These are phyloP conservation scores for Stegodyphus mimosarum DNA, from an alignment of 1,140 invertebrate genomes.

Conservation along the genomic window DNA sequence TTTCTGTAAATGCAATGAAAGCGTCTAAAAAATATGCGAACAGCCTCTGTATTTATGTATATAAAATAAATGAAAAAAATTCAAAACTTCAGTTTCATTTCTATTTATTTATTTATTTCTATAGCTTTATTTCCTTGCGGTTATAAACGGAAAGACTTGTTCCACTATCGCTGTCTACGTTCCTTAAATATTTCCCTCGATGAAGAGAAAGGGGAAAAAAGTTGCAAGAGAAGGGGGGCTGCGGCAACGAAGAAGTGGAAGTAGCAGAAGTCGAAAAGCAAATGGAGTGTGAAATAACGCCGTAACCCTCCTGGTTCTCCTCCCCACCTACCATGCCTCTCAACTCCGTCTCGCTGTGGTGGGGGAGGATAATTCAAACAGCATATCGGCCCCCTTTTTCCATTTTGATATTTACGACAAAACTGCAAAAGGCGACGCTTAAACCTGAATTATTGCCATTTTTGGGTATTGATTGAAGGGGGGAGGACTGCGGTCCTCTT, in stretches of 20 bases:
- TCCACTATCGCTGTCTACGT: conserved; percentile 40
- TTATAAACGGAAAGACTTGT: conserved; percentile 34
- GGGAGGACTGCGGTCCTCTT: too few relatives aligned
- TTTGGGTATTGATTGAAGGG: conserved; percentile 52
- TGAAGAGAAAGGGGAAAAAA: conserved; percentile 21
- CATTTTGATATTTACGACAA: conserved; percentile 60
- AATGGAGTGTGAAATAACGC: conserved; percentile 60
- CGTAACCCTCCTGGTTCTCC: neutral
- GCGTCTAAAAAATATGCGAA: too few relatives aligned
- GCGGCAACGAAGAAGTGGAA: conserved; percentile 1
- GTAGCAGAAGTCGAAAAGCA: conserved; percentile 58
- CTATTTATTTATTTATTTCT: too few relatives aligned
- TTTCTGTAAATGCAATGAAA: too few relatives aligned
- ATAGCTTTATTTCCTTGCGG: too few relatives aligned
- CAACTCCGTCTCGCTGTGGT: neutral
- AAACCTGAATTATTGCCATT: conserved; percentile 61
- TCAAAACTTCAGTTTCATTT: too few relatives aligned
- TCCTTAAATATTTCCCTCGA: conserved; percentile 50
- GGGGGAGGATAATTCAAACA: conserved; percentile 47
- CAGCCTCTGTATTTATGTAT: too few relatives aligned
- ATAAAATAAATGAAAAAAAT: too few relatives aligned
- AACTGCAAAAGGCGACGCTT: conserved; percentile 57
- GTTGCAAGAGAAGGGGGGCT: neutral
- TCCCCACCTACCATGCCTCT: too few relatives aligned
- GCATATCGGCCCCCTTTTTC: conserved; percentile 7